Conservation (phyloP, 2,113 vertebrate species). For the Gadus macrocephalus region DNA sequence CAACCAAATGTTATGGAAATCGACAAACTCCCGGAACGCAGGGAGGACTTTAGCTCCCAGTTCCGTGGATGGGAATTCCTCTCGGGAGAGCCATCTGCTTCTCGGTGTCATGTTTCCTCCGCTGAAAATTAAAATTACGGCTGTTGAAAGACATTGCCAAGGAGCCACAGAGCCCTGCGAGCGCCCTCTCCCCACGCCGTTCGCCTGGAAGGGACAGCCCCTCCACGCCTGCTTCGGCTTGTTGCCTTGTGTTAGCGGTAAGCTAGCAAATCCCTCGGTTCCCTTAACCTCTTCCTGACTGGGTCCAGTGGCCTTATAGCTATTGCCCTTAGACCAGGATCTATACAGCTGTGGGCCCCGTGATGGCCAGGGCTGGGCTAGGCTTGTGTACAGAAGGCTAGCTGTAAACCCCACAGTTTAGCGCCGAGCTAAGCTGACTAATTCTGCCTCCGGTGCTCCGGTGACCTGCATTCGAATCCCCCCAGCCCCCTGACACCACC, state of each 20-base stretch:
- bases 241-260: too few species aligned
- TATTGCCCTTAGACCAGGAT: not conserved
- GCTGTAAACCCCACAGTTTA: conserved; percentile 4
- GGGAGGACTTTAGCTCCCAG: not conserved
- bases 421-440: conserved; percentile 36
- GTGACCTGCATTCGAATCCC: conserved; percentile 49
- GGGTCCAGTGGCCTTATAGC: not conserved
- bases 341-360: conserved; percentile 7
- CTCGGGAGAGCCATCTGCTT: not conserved
- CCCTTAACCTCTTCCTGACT: not conserved
- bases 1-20: too few species aligned
- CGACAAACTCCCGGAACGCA: too few species aligned
- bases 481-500: not conserved
- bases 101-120: not conserved
- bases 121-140: conserved; percentile 36
- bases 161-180: conserved; percentile 10
- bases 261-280: too few species aligned
- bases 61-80: not conserved
- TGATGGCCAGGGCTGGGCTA: not conserved
- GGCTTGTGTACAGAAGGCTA: not conserved
- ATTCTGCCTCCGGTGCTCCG: conserved; percentile 43
- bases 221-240: too few species aligned
- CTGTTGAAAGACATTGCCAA: conserved; percentile 37
- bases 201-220: too few species aligned
- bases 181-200: too few species aligned